Base-by-base conservation (phyloP, 1,140 invertebrate genomes). In the Drosophila tsacasi region DNA sequence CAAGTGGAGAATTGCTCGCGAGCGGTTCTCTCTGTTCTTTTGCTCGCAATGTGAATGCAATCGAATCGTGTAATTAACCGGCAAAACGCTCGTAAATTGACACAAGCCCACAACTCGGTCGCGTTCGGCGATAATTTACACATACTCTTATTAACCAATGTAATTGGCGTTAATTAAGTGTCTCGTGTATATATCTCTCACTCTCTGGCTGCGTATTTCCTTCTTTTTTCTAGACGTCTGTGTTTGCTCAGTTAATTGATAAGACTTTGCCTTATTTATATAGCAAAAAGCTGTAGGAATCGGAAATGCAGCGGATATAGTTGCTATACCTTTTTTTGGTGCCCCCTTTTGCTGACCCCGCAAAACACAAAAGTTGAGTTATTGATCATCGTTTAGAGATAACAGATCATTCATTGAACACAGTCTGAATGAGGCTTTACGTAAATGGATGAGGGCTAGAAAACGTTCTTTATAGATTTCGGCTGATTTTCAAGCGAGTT, bases 121-220 rank as follows among this genome's bases (percentile, higher is more conserved):
- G 66, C 39, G 63, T 62, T 69, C 54, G 27, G 42, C 57, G 73
- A 75, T 80, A 69, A 87, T 81, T 89, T 68, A 52, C 47, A 81
- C 63, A 78, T 76, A 61, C 57, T 67, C 67, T 89, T 79, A 89
- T 89, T 81, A 89, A 89, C 69, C 71, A 89, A 73, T 84, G 74
- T 84, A 87, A 87, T 87, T 87, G 84, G 77, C 81, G 74, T 87
- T 87, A 87, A 87, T 87, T 87, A 65, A 89, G 65, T 76, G 74
- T 72, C 54, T 57, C 83, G 62, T 54, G 30, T 42, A 32, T 47
- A 49, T 54, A 42, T 68, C 64, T 57, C 49, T 42, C 23, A 59
- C 42, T 63, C 25, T 65, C 39, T 40, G 40, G 21, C 47, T 60
- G 40, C 52, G 35, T 44, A 32, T 77, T 44, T 49, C 58, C 66